phyloP scores from a whole-genome alignment of 1,140 invertebrate species.

The Drosophila melanogaster region Release_6_plus_ISO1_MT NT_033779.5:22075501-22076000 shows the following conservation, averaged over 20 bases:
- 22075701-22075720: conserved; percentile 60
- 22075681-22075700: conserved; percentile 31
- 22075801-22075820: conserved; percentile 71
- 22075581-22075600: conserved; percentile 84
- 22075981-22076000: conserved; percentile 55
- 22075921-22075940: conserved; percentile 17
- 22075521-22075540: conserved; percentile 80
- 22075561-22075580: conserved; percentile 84
- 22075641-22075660: conserved; percentile 14
- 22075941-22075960: conserved; percentile 72
- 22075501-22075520: conserved; percentile 8
- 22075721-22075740: conserved; percentile 53
- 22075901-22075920: conserved; percentile 36
- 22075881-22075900: no score
- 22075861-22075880: conserved; percentile 74
- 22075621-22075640: conserved; percentile 1
- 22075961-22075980: conserved; percentile 25
- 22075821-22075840: conserved; percentile 4
- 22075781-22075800: conserved; percentile 82
- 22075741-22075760: conserved; percentile 71
- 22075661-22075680: conserved; percentile 22
- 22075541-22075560: conserved; percentile 85
- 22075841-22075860: not conserved
- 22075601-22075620: conserved; percentile 51
- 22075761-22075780: conserved; percentile 82